These are phyloP conservation scores for Alaudala cheleensis DNA, from an alignment of 2,113 vertebrate species.

Conservation along the genomic window DNA sequence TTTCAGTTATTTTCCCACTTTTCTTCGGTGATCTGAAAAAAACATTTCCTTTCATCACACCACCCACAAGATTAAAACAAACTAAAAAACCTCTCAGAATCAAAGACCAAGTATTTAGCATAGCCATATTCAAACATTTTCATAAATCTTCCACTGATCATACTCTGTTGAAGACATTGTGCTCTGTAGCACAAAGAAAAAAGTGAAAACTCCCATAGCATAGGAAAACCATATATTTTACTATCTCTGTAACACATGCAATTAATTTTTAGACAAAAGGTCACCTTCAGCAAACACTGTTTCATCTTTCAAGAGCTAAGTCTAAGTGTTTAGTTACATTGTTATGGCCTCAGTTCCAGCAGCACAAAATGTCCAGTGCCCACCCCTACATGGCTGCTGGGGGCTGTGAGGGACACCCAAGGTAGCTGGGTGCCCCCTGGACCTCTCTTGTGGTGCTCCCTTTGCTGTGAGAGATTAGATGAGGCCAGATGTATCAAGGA, in stretches of 20 bases:
- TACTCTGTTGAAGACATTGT: background rate
- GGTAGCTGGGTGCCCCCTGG: background rate
- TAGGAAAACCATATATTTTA: background rate
- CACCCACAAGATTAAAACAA: background rate
- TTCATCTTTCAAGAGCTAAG: background rate
- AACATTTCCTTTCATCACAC: background rate
- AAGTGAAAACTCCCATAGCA: background rate
- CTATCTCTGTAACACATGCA: background rate
- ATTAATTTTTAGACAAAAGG: background rate
- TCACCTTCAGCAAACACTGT: background rate
- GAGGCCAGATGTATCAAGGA: background rate
- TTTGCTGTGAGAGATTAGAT: background rate
- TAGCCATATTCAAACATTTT: background rate
- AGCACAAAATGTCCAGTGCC: background rate
- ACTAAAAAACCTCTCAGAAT: background rate
- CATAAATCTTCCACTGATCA: background rate
- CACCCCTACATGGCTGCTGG: background rate
- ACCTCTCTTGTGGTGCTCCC: accelerated
- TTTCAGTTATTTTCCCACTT: background rate
- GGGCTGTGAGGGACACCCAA: accelerated
- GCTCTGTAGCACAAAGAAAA: background rate
- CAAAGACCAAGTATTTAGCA: background rate
- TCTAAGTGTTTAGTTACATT: background rate
- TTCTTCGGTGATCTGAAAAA: background rate
- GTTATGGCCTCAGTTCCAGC: background rate